Evolutionary conservation across 2,888 invertebrate genomes (phyloP).

Genomic region (Anthophora plumipes): DNA sequence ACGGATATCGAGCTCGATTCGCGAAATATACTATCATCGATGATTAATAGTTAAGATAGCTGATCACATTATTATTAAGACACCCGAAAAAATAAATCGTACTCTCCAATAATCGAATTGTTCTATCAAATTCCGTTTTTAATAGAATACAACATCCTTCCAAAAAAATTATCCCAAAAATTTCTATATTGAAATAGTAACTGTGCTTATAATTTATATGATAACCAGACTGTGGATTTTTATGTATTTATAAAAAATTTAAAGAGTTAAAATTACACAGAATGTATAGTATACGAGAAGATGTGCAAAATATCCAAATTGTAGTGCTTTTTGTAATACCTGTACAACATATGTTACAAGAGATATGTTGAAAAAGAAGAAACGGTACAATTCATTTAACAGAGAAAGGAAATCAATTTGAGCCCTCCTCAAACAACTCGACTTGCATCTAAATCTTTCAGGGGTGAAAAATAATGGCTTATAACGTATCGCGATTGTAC

Average conservation of each 20-base stretch:
- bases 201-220: no score
- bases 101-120: not conserved
- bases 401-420: conserved; percentile 41
- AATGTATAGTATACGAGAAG: no score
- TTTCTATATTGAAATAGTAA: no score
- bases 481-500: conserved; percentile 12
- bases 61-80: conserved; percentile 13
- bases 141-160: not conserved
- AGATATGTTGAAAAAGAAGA: not conserved
- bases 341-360: conserved; percentile 1
- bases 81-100: not conserved
- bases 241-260: no score
- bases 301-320: no score
- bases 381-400: not conserved
- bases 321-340: no score
- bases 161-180: not conserved
- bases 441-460: not conserved
- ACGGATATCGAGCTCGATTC: conserved; percentile 57
- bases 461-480: conserved; percentile 1
- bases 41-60: conserved; percentile 28
- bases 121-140: no score
- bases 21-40: conserved; percentile 20
- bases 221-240: no score
- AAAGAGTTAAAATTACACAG: no score
- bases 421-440: conserved; percentile 19